A percentile compares a stretch with the other conserved stretches of the same genome.
Conservation (phyloP, 2,888 invertebrate genomes). For the Nomada hirtipes region DNA sequence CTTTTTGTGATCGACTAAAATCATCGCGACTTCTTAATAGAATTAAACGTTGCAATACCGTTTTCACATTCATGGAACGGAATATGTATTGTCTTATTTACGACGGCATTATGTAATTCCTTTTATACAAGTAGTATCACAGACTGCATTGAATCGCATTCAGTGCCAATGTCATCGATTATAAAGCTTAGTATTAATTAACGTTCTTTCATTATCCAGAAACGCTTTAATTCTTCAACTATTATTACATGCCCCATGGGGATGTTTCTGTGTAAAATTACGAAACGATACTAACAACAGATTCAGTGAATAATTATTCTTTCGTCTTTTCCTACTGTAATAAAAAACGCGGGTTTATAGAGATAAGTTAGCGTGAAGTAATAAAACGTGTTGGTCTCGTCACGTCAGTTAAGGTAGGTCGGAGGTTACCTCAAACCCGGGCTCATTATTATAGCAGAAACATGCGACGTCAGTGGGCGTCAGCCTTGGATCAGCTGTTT, state of each 20-base stretch:
- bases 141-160: too few species aligned
- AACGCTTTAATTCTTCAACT: not conserved
- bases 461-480: constrained; percentile 66
- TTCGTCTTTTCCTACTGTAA: not conserved
- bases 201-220: not conserved
- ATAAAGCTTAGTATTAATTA: not conserved
- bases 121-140: too few species aligned
- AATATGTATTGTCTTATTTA: too few species aligned
- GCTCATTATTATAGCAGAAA: constrained; percentile 58
- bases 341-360: too few species aligned
- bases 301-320: constrained; percentile 6
- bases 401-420: constrained; percentile 57
- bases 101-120: too few species aligned
- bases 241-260: not conserved
- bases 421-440: constrained; percentile 53
- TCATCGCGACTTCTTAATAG: too few species aligned
- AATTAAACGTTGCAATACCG: too few species aligned
- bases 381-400: not conserved
- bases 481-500: constrained; percentile 79
- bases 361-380: not conserved
- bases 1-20: too few species aligned
- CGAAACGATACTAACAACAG: not conserved
- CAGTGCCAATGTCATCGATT: too few species aligned
- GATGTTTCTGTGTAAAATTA: not conserved
- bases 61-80: too few species aligned